Evolutionary conservation across 2,113 vertebrate species (phyloP).

Genomic region (Mionectes macconnelli): DNA sequence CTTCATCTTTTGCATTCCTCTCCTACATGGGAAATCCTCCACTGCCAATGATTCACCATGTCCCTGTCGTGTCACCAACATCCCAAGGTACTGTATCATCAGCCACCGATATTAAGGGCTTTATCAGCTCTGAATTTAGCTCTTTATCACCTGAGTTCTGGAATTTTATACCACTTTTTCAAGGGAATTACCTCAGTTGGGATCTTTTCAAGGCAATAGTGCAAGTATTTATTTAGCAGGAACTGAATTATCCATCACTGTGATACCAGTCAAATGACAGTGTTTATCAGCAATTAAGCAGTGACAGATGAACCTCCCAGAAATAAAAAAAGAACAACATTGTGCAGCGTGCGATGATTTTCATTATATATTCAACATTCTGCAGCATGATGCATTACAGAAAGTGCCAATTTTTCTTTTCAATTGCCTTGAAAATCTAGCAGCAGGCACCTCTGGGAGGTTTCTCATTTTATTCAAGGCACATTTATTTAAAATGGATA

Average conservation of each 20-base stretch:
- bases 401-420: conserved; percentile 57
- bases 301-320: conserved; percentile 36
- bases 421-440: conserved; percentile 46
- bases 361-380: conserved; percentile 25
- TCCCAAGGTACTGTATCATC: neutral
- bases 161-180: neutral
- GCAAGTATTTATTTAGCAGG: conserved; percentile 40
- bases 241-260: conserved; percentile 54
- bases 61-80: neutral
- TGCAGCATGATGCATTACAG: conserved; percentile 8
- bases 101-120: neutral
- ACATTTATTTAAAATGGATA: conserved; percentile 30
- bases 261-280: conserved; percentile 54
- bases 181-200: neutral
- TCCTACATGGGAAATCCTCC: neutral
- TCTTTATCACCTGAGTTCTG: neutral
- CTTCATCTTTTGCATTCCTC: neutral
- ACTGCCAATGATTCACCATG: neutral
- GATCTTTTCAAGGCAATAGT: conserved; percentile 25
- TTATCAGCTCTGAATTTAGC: neutral
- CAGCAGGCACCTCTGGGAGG: conserved; percentile 42
- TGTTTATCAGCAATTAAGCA: conserved; percentile 68
- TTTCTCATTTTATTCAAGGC: conserved; percentile 45
- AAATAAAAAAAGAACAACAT: conserved; percentile 48
- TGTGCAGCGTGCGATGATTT: conserved; percentile 10